phyloP scores from a whole-genome alignment of 1,140 invertebrate species.

The Grapholita molesta region DNA sequence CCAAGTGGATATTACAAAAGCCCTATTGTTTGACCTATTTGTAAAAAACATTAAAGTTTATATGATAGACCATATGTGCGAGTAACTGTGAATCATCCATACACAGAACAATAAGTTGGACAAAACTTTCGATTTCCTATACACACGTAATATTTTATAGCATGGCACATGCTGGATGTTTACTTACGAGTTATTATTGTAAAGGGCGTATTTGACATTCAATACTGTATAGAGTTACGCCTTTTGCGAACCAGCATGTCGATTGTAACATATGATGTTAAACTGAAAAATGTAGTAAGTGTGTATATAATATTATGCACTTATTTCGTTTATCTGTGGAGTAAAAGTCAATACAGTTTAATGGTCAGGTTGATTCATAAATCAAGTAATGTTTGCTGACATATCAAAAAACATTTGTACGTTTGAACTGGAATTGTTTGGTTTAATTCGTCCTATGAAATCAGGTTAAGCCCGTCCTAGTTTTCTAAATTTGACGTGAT shows the following conservation, averaged over 20 bases:
- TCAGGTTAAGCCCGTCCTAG: too few relatives aligned
- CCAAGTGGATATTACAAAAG: background rate
- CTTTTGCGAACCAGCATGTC: background rate
- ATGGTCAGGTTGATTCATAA: background rate
- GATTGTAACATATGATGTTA: too few relatives aligned
- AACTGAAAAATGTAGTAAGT: too few relatives aligned
- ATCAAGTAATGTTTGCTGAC: too few relatives aligned
- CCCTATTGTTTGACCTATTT: background rate
- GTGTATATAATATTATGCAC: background rate
- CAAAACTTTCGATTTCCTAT: background rate
- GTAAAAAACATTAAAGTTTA: background rate
- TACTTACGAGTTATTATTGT: background rate
- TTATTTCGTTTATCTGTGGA: background rate
- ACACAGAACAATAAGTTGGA: background rate
- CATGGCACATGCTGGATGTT: background rate
- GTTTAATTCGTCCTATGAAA: too few relatives aligned
- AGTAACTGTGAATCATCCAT: background rate
- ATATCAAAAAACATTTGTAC: background rate
- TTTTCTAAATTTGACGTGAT: too few relatives aligned
- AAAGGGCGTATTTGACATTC: background rate
- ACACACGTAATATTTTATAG: background rate
- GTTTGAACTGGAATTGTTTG: background rate
- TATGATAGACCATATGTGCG: background rate
- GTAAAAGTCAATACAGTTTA: background rate
- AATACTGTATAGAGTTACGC: background rate